Evolutionary conservation across 2,113 vertebrate species (phyloP).

Genomic region (Callipepla californica): DNA sequence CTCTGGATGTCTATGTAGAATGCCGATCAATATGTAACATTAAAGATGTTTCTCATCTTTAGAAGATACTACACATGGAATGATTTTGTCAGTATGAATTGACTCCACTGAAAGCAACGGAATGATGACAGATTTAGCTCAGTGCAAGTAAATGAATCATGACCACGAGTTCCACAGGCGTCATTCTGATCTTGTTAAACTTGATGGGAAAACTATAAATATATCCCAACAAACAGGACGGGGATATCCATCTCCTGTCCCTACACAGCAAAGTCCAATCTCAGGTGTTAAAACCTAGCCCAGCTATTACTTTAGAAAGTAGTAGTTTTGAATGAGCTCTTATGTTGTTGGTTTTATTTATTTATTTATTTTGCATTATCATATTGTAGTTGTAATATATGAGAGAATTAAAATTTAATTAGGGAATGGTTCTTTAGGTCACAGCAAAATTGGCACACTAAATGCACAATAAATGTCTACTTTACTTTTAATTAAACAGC

Average conservation of each 20-base stretch:
- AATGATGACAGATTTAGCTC: background rate
- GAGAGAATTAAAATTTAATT: conserved; percentile 49
- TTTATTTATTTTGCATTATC: background rate
- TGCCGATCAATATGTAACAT: background rate
- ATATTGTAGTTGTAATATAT: background rate
- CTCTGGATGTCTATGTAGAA: background rate
- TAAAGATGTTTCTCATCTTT: background rate
- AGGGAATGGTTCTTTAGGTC: conserved; percentile 52
- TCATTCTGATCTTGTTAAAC: background rate
- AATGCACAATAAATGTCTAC: conserved; percentile 47
- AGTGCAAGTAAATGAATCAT: background rate
- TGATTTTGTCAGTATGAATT: background rate
- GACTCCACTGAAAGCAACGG: background rate
- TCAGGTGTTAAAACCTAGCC: background rate
- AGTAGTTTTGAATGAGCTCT: background rate
- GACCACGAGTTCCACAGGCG: background rate
- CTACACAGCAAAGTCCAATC: background rate
- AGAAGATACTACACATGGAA: background rate
- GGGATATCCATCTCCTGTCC: background rate
- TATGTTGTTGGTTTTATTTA: background rate
- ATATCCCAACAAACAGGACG: background rate
- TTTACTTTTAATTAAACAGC: conserved; percentile 70
- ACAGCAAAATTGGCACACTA: conserved; percentile 17
- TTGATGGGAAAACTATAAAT: background rate
- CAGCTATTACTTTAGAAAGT: background rate